These are phyloP conservation scores for Lasioglossum albipes DNA, from an alignment of 1,140 invertebrate genomes.

Conservation along the genomic window DNA sequence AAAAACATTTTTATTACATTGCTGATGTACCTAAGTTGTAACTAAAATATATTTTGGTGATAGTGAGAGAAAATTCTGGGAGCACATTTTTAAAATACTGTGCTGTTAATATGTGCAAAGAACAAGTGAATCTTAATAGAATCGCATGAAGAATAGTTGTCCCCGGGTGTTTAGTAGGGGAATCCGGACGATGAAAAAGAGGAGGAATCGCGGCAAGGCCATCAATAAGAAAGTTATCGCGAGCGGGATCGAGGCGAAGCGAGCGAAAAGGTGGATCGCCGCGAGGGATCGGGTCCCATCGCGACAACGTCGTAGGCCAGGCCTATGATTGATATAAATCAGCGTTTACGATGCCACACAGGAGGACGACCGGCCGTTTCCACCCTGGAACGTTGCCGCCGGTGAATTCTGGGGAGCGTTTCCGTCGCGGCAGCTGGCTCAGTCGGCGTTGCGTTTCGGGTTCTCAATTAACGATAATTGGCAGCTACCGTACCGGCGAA, in stretches of 20 bases:
- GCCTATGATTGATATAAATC: conserved; percentile 43
- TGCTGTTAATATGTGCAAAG: too few relatives aligned
- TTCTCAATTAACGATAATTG: conserved; percentile 77
- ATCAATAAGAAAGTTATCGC: not conserved
- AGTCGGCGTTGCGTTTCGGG: conserved; percentile 65
- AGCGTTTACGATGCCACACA: conserved; percentile 41
- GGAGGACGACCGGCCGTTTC: conserved; percentile 15
- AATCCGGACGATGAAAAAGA: too few relatives aligned
- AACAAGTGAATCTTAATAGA: too few relatives aligned
- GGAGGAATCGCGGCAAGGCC: not conserved
- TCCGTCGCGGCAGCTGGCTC: conserved; percentile 55
- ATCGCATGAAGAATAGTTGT: too few relatives aligned
- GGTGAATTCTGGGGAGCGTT: conserved; percentile 32
- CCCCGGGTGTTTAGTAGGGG: too few relatives aligned
- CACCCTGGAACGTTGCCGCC: conserved; percentile 4
- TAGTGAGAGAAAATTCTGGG: too few relatives aligned
- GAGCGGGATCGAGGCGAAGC: not conserved
- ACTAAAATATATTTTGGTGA: too few relatives aligned
- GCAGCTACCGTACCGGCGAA: conserved; percentile 64
- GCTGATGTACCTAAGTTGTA: too few relatives aligned
- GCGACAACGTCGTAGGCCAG: conserved; percentile 34
- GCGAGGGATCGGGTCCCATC: conserved; percentile 21
- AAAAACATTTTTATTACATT: too few relatives aligned
- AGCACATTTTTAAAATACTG: too few relatives aligned
- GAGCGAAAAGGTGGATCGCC: conserved; percentile 16